These are phyloP conservation scores for Lasiommata megera DNA, from an alignment of 2,888 invertebrate genomes.

Conservation along the genomic window DNA sequence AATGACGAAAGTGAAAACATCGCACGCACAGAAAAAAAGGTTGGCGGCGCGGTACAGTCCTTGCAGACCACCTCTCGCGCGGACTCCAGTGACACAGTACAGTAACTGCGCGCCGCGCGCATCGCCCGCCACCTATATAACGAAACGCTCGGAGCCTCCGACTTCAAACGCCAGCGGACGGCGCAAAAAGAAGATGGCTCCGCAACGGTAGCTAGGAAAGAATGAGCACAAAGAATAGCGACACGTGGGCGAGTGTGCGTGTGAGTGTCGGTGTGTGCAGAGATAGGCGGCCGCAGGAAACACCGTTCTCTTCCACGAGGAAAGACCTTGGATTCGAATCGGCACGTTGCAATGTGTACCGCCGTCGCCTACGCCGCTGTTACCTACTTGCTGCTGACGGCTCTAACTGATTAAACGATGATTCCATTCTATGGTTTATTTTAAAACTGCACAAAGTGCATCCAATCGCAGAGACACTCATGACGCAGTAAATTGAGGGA, in stretches of 20 bases:
- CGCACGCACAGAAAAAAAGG: conserved; percentile 80
- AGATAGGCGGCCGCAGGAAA: conserved; percentile 81
- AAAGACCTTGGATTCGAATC: conserved; percentile 81
- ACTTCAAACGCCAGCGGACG: conserved; percentile 72
- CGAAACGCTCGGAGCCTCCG: conserved; percentile 68
- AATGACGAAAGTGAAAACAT: conserved; percentile 82
- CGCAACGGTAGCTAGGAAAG: conserved; percentile 75
- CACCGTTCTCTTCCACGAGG: conserved; percentile 82
- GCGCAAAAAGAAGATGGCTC: conserved; percentile 77
- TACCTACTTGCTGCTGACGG: conserved; percentile 64
- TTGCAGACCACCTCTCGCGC: conserved; percentile 79
- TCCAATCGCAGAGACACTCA: conserved; percentile 31
- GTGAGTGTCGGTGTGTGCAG: conserved; percentile 72
- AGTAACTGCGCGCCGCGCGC: conserved; percentile 77
- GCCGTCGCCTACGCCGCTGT: conserved; percentile 77
- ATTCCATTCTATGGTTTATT: conserved; percentile 49
- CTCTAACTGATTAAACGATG: conserved; percentile 63
- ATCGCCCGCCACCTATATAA: conserved; percentile 78
- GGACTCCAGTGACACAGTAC: conserved; percentile 78
- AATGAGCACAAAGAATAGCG: conserved; percentile 74
- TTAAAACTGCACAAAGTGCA: conserved; percentile 35
- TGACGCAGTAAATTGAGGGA: conserved; percentile 9
- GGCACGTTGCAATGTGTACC: conserved; percentile 80
- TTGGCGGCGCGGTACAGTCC: conserved; percentile 73
- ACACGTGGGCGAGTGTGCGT: conserved; percentile 76